These are phyloP conservation scores for Fissipunctia ypsillon DNA, from an alignment of 2,888 invertebrate species.

Conservation along the genomic window DNA sequence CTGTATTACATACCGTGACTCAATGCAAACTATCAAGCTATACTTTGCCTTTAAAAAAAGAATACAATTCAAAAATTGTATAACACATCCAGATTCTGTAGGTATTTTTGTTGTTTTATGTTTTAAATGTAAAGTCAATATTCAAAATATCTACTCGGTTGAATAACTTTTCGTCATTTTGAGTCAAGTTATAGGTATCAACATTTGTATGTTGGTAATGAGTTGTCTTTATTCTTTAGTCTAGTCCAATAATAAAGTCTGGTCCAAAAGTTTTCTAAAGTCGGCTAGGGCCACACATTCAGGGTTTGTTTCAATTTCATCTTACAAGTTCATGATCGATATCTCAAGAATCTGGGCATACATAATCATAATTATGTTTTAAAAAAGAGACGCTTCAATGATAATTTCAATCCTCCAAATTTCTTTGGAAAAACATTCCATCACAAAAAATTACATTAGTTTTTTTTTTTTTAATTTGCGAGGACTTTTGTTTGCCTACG, in stretches of 20 bases:
- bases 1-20: constrained; percentile 77
- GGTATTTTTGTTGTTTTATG: constrained; percentile 1
- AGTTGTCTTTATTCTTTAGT: constrained; percentile 29
- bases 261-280: constrained; percentile 36
- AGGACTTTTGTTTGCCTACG: constrained; percentile 36
- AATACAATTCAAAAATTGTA: constrained; percentile 46
- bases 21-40: constrained; percentile 63
- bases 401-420: constrained; percentile 38
- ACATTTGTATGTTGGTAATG: constrained; percentile 9
- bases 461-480: constrained; percentile 21
- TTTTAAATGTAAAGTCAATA: constrained; percentile 41
- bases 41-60: constrained; percentile 58
- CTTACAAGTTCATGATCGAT: constrained; percentile 16
- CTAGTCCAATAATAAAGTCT: constrained; percentile 23
- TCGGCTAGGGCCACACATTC: constrained; percentile 31
- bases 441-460: constrained; percentile 47
- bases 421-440: constrained; percentile 26
- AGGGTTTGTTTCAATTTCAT: constrained; percentile 17
- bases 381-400: constrained; percentile 28
- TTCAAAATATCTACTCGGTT: constrained; percentile 40
- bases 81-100: constrained; percentile 58
- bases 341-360: constrained; percentile 58
- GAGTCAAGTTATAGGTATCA: constrained; percentile 45
- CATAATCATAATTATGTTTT: constrained; percentile 11
- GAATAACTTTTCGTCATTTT: constrained; percentile 32